A percentile compares a stretch with the other conserved stretches of the same genome.
These are phyloP conservation scores for Channa striata DNA, from an alignment of 2,797 vertebrate species.

Conservation along the genomic window DNA sequence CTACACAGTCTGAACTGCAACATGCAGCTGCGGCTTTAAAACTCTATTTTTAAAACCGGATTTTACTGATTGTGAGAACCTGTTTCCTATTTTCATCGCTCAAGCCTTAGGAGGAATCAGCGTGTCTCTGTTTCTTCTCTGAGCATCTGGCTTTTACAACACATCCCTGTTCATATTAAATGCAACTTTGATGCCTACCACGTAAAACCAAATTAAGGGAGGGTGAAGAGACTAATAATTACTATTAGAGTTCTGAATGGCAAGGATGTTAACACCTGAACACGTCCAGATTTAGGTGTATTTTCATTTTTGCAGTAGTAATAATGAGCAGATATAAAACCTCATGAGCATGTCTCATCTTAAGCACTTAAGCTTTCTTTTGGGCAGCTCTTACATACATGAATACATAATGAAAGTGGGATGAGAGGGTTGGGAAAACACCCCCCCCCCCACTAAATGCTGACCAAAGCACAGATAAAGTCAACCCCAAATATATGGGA, in stretches of 20 bases:
- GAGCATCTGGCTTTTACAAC: conserved; percentile 67
- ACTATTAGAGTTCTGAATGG: conserved; percentile 1
- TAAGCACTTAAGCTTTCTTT: conserved; percentile 52
- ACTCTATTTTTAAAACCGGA: conserved; percentile 26
- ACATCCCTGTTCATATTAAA: conserved; percentile 53
- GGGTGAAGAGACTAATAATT: conserved; percentile 31
- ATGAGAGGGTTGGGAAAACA: conserved; percentile 47
- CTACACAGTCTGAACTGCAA: neutral
- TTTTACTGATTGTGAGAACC: conserved; percentile 44
- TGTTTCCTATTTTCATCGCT: conserved; percentile 43
- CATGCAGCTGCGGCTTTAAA: conserved; percentile 19
- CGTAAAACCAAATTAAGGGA: conserved; percentile 39
- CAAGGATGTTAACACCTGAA: conserved; percentile 1
- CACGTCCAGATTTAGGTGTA: conserved; percentile 14
- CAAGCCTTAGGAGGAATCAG: conserved; percentile 59
- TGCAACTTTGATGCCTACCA: conserved; percentile 46
- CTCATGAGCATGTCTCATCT: conserved; percentile 41
- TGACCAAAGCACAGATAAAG: conserved; percentile 21
- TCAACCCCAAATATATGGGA: conserved; percentile 8
- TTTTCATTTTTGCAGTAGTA: conserved; percentile 12
- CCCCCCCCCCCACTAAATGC: neutral
- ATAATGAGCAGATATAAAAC: conserved; percentile 54
- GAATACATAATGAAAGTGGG: conserved; percentile 43
- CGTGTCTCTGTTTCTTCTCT: conserved; percentile 56
- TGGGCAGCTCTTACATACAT: conserved; percentile 36